Percentiles rank a stretch among this genome's conserved stretches.
Evolutionary conservation across 2,797 vertebrate genomes (phyloP).

Genomic region (Hippocampus kuda): DNA sequence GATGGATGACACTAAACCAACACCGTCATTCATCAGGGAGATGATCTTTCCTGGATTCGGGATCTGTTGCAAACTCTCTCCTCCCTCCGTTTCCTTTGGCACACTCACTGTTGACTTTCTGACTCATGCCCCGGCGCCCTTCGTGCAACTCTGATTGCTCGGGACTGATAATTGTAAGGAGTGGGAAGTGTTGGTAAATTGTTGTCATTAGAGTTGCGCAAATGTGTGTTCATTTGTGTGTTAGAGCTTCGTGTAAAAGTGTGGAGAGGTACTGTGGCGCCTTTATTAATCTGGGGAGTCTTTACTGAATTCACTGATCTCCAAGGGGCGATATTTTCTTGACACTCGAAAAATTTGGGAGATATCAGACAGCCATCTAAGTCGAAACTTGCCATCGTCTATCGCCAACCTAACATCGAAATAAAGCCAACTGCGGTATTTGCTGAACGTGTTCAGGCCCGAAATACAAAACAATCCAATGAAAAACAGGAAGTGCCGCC

Average conservation of each 20-base stretch:
- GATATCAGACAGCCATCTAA: too few species aligned
- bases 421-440: too few species aligned
- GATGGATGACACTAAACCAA: conserved; percentile 57
- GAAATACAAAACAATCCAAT: too few species aligned
- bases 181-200: neutral
- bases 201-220: neutral
- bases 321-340: too few species aligned
- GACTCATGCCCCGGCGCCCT: conserved; percentile 20
- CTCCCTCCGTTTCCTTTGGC: conserved; percentile 26
- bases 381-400: too few species aligned
- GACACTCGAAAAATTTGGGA: too few species aligned
- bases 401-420: too few species aligned
- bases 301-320: too few species aligned
- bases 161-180: neutral
- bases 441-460: too few species aligned
- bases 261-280: too few species aligned
- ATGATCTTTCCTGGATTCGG: conserved; percentile 40
- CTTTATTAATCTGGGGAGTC: too few species aligned
- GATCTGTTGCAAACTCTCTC: conserved; percentile 35
- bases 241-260: neutral
- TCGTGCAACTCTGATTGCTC: neutral
- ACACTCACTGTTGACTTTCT: conserved; percentile 29
- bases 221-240: neutral
- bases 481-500: too few species aligned
- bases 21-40: conserved; percentile 51